phyloP scores from a whole-genome alignment of 2,888 invertebrate genomes.

The Yponomeuta evonymella region DNA sequence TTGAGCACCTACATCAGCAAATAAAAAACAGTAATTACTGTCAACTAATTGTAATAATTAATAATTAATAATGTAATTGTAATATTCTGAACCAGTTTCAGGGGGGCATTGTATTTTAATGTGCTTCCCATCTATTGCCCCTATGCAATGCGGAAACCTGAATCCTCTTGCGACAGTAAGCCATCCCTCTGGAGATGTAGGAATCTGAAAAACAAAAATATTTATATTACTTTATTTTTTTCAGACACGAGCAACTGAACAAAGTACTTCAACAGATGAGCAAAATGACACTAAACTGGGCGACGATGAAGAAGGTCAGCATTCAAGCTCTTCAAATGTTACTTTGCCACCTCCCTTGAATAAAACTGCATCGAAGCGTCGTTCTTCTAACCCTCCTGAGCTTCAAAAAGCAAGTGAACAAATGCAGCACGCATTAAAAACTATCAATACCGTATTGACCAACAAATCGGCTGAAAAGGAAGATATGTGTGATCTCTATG shows the following conservation, averaged over 20 bases:
- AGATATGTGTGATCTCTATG: constrained; percentile 20
- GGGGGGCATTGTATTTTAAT: constrained; percentile 1
- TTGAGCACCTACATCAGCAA: constrained; percentile 6
- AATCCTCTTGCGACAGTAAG: constrained; percentile 1
- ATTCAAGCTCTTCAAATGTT: background rate
- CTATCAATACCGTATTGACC: constrained; percentile 12
- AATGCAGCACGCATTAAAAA: constrained; percentile 18
- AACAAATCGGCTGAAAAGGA: constrained; percentile 20
- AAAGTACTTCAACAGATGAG: background rate
- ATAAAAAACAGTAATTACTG: background rate
- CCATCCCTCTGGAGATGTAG: background rate
- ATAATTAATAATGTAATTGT: too few species aligned
- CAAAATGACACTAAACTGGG: background rate
- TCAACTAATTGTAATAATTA: too few species aligned
- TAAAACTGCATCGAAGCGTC: constrained; percentile 13
- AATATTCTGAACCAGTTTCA: constrained; percentile 10
- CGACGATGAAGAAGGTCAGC: background rate
- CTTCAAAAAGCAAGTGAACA: constrained; percentile 20
- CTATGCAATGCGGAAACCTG: constrained; percentile 9
- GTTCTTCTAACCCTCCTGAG: constrained; percentile 18
- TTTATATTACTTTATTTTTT: background rate
- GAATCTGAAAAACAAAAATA: constrained; percentile 6
- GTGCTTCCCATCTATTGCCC: background rate
- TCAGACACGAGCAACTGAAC: background rate
- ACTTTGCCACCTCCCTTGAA: too few species aligned